These are phyloP conservation scores for Phortica variegata DNA, from an alignment of 1,140 invertebrate genomes.

Conservation along the genomic window DNA sequence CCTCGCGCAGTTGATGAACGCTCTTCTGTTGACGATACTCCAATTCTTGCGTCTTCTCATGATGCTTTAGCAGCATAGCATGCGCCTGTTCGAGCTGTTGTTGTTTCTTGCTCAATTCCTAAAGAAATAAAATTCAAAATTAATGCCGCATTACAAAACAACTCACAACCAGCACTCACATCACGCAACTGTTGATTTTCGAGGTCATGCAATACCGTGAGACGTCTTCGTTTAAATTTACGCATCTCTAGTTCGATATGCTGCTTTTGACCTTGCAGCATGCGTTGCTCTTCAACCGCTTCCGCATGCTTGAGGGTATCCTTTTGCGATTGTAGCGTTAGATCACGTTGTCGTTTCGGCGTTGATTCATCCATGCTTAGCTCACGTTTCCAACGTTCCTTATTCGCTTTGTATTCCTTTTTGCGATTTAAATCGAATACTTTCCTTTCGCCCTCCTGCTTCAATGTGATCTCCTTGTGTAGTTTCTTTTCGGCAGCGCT, in stretches of 20 bases:
- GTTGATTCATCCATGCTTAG: constrained; percentile 87
- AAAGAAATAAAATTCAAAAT: constrained; percentile 18
- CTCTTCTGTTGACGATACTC: constrained; percentile 94
- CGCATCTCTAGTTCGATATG: constrained; percentile 90
- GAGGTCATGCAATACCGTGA: constrained; percentile 82
- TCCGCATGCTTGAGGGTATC: constrained; percentile 89
- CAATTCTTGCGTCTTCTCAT: constrained; percentile 94
- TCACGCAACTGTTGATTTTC: constrained; percentile 90
- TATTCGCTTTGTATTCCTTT: constrained; percentile 97
- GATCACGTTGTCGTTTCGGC: constrained; percentile 88
- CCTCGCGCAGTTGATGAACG: constrained; percentile 81
- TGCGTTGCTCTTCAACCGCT: constrained; percentile 82
- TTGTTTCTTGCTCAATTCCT: constrained; percentile 94
- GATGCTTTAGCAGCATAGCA: constrained; percentile 91
- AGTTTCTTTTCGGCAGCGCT: constrained; percentile 87
- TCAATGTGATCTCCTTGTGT: constrained; percentile 84
- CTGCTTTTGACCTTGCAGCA: constrained; percentile 85
- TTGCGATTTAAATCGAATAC: constrained; percentile 89
- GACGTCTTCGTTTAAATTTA: constrained; percentile 87
- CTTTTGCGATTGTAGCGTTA: constrained; percentile 87
- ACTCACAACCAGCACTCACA: constrained; percentile 67
- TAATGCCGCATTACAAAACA: too few relatives aligned
- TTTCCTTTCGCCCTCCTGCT: constrained; percentile 85
- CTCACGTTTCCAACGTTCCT: constrained; percentile 94
- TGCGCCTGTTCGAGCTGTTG: constrained; percentile 94